Base-by-base conservation (phyloP, 2,113 vertebrate genomes). In the Bucco capensis region DNA sequence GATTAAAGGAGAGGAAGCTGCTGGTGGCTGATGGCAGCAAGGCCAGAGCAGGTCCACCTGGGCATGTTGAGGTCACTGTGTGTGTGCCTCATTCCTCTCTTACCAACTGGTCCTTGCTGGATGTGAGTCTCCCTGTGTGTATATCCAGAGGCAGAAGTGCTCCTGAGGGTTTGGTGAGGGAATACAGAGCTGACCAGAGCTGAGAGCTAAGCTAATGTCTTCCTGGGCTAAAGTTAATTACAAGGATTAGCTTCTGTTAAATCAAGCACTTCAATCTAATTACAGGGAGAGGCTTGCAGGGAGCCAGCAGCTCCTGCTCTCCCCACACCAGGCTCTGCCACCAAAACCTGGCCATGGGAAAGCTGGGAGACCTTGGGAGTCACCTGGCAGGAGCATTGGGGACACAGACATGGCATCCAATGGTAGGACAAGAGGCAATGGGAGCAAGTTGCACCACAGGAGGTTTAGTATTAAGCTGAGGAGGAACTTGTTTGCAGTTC, bases 161-260 rank as follows among this genome's bases (percentile, higher is more conserved):
- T 83, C 28, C 19, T 0, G 6, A 51, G 54, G 35, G 54, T 54
- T 54, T 7, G 4, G 24, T 13, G 53, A 44, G 28, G 35, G 51
- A 31, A 19, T 16, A n/a, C 74, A 72, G 89, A 40, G 64, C 74
- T 3, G 4, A 33, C 28, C 60, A 10, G 30, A 69, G 88, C n/a
- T 31, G 24, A 44, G 88, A 58, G 72, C 74, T 73, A 12, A 0
- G 5, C 65, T 87, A 17, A 69, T 92, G 89, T 35, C 89, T 91
- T 93, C 85, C 92, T 87, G 92, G 54, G 57, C 47, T 84, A 90
- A 82, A 92, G 87, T 81, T 93, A 90, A 94, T 95, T 91, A 93
- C 86, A 79, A 30, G 70, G 76, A 89, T 86, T 75, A 93, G 88
- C 82, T 44, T 66, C 88, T 80, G 38, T 64, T 92, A 24, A 91